Evolutionary conservation across 2,888 invertebrate genomes (phyloP), one percentile per base, ranked within the genome.

Genomic region (Caenorhabditis sp.): DNA sequence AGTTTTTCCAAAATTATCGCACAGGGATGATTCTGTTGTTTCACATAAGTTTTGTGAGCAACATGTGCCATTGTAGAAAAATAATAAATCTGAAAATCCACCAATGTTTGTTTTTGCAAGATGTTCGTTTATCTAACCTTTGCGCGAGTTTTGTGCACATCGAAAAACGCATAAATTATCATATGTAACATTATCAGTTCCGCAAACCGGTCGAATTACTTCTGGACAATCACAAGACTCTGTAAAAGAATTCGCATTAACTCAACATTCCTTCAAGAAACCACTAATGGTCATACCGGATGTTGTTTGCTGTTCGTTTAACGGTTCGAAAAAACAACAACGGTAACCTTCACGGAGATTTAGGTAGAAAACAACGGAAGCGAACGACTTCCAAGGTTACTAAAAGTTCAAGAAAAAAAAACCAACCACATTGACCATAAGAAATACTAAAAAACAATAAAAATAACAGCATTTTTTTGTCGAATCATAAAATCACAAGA

Each of bases 1-100:
- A 0, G 79, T 78, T 43, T 73, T 74, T 8, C 84, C 84, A 51
- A 74, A 76, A 55, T 79, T 81, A 67, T 86, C 86, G 64, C 86
- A 86, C 36, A 86, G 67, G 26, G 77, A 79, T 17, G 73, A 71
- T 49, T 62, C 65, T 43, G 59, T 62, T 58, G 31, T 73, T 17
- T 43, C 74, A 69, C 86, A 86, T 58, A 66, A 69, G 10, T 62
- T 65, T 26, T 68, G 59, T 8, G 84, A 81, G 64, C 86, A 86
- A 64, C 86, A 86, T 12, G 81, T 75, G 19, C 84, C 86, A 36
- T 75, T 71, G 69, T 86, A 84, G 51, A 76, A 79, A 51, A 83
- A 62, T 26, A 64, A 24, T 14, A 85, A 62, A 60, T 76, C 85
- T 84, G 55, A 58, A 74, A 79, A 53, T 31, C 31, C 31, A 31